Base-by-base conservation (phyloP, 1,140 invertebrate genomes). In the Cydia splendana region DNA sequence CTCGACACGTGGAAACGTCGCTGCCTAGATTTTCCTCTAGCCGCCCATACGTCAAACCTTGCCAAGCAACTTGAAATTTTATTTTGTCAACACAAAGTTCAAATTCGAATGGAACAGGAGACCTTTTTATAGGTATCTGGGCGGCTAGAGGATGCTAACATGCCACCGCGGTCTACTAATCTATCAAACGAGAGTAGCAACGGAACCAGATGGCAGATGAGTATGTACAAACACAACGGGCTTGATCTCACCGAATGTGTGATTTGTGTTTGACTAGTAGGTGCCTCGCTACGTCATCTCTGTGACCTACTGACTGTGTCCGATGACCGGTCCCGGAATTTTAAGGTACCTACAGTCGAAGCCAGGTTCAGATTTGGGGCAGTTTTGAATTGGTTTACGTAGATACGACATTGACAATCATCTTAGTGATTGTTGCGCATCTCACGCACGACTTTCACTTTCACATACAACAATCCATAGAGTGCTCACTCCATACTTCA, bases 251-350 rank as follows among this genome's bases (percentile, higher is more conserved):
- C 4, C 65, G 13, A 38, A 69, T 69, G 34, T 71, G 67, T 71
- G 67, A 71, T 71, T 71, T 71, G 67, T 71, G 34, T 71, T 24
- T 42, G 57, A 62, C 30, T 71, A n/a, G 67, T 71, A 7, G 67
- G 34, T 42, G n/a, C 24, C 34, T 15, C 2, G 30, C 30, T 38
- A n/a, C 24, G 34, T 42, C 18, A n/a, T 38, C 67, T 18, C 30
- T 71, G 34, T 71, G 67, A 71, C 67, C 67, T 71, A 45, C 34
- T 71, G 9, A 71, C 30, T 71, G 6, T 42, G 67, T 18, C 15
- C n/a, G 5, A 13, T 42, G n/a, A 38, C 67, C 67, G 38, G 2
- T 38, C 15, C 34, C 9, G 10, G 20, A 62, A 62, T 20, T 18
- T 62, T 24, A 12, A 24, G 20, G n/a, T n/a, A n/a, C n/a, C 24